These are phyloP conservation scores for Tetrao urogallus DNA, from an alignment of 2,113 vertebrate species.

Conservation along the genomic window DNA sequence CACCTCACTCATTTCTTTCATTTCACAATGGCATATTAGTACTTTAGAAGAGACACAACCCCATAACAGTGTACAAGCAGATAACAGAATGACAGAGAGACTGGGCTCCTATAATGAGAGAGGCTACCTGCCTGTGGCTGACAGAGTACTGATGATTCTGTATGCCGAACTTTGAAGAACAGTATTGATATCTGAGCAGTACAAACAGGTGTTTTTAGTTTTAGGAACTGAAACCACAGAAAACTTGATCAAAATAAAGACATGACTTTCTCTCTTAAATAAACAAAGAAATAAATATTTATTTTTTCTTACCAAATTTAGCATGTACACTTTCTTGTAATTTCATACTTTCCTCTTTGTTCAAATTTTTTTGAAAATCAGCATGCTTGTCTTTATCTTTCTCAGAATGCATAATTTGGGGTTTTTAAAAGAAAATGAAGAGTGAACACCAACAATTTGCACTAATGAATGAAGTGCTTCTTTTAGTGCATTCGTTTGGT, in stretches of 20 bases:
- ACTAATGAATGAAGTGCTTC: not conserved
- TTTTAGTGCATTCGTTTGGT: not conserved
- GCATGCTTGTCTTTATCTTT: not conserved
- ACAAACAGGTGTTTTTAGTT: not conserved
- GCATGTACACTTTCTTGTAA: not conserved
- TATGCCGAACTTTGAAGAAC: not conserved
- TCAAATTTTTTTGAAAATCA: not conserved
- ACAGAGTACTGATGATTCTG: not conserved
- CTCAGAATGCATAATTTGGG: not conserved
- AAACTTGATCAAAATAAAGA: not conserved
- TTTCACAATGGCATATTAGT: not conserved
- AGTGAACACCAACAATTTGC: not conserved
- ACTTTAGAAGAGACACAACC: not conserved
- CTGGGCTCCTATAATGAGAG: accelerated
- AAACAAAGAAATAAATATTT: no score
- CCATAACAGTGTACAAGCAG: not conserved
- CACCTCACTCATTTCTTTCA: not conserved
- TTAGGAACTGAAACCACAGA: not conserved
- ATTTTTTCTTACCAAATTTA: not conserved
- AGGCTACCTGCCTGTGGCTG: not conserved
- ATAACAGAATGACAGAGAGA: not conserved
- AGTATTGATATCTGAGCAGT: not conserved
- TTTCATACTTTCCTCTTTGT: not conserved
- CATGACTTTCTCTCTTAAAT: no score
- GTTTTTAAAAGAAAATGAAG: not conserved